These are phyloP conservation scores for Pharmacophagus antenor DNA, from an alignment of 2,888 invertebrate genomes.

Conservation along the genomic window DNA sequence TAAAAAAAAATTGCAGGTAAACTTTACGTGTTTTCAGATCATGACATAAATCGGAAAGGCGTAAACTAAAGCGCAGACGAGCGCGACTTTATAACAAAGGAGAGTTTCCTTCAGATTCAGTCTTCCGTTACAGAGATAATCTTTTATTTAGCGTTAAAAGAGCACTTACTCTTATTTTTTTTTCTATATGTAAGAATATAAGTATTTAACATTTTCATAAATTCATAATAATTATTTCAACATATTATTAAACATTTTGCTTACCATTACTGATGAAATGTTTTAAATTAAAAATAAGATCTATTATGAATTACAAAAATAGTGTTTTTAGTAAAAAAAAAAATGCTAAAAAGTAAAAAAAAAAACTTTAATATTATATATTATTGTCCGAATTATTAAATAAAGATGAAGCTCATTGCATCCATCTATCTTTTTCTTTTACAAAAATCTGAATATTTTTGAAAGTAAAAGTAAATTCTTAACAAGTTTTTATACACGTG, in stretches of 20 bases:
- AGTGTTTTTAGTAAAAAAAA: too few relatives aligned
- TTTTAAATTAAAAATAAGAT: neutral
- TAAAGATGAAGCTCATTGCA: too few relatives aligned
- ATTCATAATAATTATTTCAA: too few relatives aligned
- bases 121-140: conserved; percentile 17
- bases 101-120: conserved; percentile 14
- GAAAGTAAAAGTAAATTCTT: neutral
- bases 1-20: conserved; percentile 13
- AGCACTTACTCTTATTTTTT: neutral
- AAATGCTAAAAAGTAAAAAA: too few relatives aligned
- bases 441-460: too few relatives aligned
- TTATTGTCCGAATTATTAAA: too few relatives aligned
- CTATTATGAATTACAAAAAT: too few relatives aligned
- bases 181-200: neutral
- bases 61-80: conserved; percentile 20
- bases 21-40: conserved; percentile 15
- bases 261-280: neutral
- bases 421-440: too few relatives aligned
- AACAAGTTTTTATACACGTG: neutral
- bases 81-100: conserved; percentile 19
- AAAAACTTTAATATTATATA: too few relatives aligned
- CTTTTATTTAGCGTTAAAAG: conserved; percentile 2
- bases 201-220: too few relatives aligned
- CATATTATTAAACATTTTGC: neutral
- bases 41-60: conserved; percentile 21